These are phyloP conservation scores for Calcarius lapponicus DNA, from an alignment of 2,797 vertebrate genomes.

Conservation along the genomic window DNA sequence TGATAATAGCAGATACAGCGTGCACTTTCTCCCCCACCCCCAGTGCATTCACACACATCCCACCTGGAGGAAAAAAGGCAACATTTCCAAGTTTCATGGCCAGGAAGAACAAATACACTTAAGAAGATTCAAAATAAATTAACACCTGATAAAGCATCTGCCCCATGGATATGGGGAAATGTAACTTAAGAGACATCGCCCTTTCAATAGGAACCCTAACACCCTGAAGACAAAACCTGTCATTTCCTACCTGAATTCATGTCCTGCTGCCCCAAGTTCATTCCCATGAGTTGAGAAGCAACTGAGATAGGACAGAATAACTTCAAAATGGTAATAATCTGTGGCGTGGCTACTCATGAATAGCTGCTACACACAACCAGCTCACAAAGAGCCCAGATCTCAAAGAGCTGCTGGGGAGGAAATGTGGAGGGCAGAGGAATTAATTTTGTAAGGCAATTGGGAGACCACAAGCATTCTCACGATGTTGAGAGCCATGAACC, in stretches of 20 bases:
- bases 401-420: background rate
- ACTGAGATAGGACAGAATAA: background rate
- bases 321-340: background rate
- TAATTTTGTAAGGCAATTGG: slow-evolving; percentile 24
- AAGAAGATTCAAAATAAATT: slow-evolving; percentile 8
- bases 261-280: background rate
- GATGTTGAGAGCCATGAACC: slow-evolving; percentile 27
- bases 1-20: slow-evolving; percentile 35
- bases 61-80: background rate
- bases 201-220: background rate
- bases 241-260: slow-evolving; percentile 23
- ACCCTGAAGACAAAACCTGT: background rate
- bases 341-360: background rate
- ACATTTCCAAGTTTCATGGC: background rate
- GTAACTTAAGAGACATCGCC: background rate
- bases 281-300: background rate
- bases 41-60: background rate
- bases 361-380: background rate
- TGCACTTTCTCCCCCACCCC: background rate
- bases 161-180: background rate
- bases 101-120: background rate
- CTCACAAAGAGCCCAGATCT: background rate
- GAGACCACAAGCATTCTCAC: slow-evolving; percentile 33
- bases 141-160: background rate
- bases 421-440: slow-evolving; percentile 14